Evolutionary conservation across 2,888 invertebrate species (phyloP), one percentile per base, ranked within the genome.

Genomic region (Xestia xanthographa): DNA sequence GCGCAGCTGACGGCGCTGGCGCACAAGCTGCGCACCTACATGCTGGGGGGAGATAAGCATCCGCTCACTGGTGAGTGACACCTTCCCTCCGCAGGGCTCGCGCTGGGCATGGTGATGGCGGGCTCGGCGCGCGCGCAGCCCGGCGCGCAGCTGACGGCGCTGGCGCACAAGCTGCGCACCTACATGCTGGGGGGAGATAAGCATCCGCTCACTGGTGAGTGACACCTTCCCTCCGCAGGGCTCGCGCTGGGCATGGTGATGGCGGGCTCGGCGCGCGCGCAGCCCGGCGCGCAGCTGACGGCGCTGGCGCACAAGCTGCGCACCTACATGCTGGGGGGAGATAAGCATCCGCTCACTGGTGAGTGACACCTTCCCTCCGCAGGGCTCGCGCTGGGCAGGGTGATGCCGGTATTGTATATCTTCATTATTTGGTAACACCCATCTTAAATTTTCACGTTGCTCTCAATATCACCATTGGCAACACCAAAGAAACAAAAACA

Each of bases 311-410:
- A 98, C 89, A 98, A 98, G 11, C 97, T 99, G 72, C 98, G 99
- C 90, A 98, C 99, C 89, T 99, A 99, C 92, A 99, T 99, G 99
- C 98, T 98, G 72, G 99, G 99, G n/a, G 99, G 99, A 1, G 98
- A 98, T 88, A 98, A 98, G 89, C 97, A 98, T 72, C 90, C 86
- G 11, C 82, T 83, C 3, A 72, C 82, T 1, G 82, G 82, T 82
- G 4, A 63, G 43, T 62, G 26, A 14, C 5, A 60, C 98, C 50
- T 50, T 50, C 22, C 22, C 22, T 50, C 50, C 20, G 45, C 45
- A 48, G 45, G 45, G 20, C 17, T 48, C 8, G 48, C 22, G 50
- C 22, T 22, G 9, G 50, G 22, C 48, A 50, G 22, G 22, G 48
- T 50, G 48, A 50, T 50, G 48, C 22, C 48, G 67, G 92, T 3